A percentile compares a stretch with the other conserved stretches of the same genome.
phyloP scores from a whole-genome alignment of 2,888 invertebrate genomes.

The Trissolcus brochymenae region DNA sequence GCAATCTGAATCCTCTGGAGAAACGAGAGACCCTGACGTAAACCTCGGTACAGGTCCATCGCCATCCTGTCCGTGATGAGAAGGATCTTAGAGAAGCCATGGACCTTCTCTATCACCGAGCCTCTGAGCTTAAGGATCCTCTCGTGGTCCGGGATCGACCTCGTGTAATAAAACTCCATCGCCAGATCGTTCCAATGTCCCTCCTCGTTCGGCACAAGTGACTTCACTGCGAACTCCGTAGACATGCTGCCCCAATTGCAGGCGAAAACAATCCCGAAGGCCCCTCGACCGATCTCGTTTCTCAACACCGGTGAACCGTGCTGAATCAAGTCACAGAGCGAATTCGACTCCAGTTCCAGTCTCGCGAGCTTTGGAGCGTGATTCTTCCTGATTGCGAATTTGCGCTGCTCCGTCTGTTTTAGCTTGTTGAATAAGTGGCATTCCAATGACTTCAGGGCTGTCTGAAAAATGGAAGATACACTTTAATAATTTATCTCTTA shows the following conservation, averaged over 20 bases:
- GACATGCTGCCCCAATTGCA: constrained; percentile 84
- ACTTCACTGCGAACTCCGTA: constrained; percentile 88
- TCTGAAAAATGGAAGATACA: constrained; percentile 70
- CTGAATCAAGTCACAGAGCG: constrained; percentile 86
- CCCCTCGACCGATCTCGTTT: constrained; percentile 86
- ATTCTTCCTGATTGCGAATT: constrained; percentile 85
- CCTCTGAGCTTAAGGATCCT: constrained; percentile 86
- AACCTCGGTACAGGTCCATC: constrained; percentile 87
- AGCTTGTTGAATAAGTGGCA: constrained; percentile 83
- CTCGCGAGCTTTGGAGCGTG: constrained; percentile 89
- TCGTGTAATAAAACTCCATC: constrained; percentile 93
- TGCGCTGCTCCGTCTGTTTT: constrained; percentile 87
- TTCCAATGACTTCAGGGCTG: constrained; percentile 84
- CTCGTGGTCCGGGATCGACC: constrained; percentile 88
- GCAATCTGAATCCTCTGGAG: constrained; percentile 82
- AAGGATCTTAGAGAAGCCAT: constrained; percentile 58
- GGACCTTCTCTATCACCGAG: constrained; percentile 84
- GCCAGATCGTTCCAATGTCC: constrained; percentile 92
- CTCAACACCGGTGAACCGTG: constrained; percentile 84
- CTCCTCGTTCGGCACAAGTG: constrained; percentile 91
- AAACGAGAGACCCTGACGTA: constrained; percentile 83
- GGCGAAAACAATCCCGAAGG: constrained; percentile 92
- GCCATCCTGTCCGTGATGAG: constrained; percentile 85
- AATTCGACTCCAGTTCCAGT: constrained; percentile 88
- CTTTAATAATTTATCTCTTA: background rate